Conservation (phyloP, 2,113 vertebrate species). For the Oncorhynchus tshawytscha region DNA sequence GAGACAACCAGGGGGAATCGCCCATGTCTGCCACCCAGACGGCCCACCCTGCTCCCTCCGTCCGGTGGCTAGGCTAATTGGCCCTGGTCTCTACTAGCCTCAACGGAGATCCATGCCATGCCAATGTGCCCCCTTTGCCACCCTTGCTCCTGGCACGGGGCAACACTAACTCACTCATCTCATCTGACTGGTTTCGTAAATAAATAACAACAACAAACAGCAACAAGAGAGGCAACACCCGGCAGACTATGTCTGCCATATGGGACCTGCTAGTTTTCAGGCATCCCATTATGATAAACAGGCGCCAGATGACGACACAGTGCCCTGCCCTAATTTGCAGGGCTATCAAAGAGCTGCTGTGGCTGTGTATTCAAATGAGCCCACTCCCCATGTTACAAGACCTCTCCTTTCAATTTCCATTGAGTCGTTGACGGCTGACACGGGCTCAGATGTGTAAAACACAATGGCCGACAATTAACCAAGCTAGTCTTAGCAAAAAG, state of each 20-base stretch:
- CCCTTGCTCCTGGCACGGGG: constrained; percentile 35
- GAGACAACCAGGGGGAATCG: constrained; percentile 46
- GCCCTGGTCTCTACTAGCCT: constrained; percentile 16
- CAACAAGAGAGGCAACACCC: constrained; percentile 54
- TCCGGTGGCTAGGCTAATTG: constrained; percentile 19
- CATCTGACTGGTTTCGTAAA: constrained; percentile 56
- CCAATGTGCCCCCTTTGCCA: constrained; percentile 27
- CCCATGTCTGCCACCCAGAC: constrained; percentile 66
- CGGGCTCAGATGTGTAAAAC: constrained; percentile 57
- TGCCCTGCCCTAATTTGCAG: constrained; percentile 28
- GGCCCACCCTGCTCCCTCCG: constrained; percentile 45
- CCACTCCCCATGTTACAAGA: constrained; percentile 21
- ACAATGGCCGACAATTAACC: constrained; percentile 59
- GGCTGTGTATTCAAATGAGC: constrained; percentile 40
- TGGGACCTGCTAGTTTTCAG: constrained; percentile 53
- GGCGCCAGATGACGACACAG: constrained; percentile 60
- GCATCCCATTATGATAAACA: constrained; percentile 21
- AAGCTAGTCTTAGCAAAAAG: constrained; percentile 13
- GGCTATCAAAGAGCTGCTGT: constrained; percentile 30
- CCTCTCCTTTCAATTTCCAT: constrained; percentile 13
- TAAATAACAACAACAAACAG: constrained; percentile 71
- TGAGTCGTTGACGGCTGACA: constrained; percentile 39
- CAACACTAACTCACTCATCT: constrained; percentile 9
- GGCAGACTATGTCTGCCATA: constrained; percentile 49
- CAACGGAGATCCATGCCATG: constrained; percentile 19